Percentiles rank a stretch among this genome's conserved stretches.
Conservation (phyloP, 1,140 invertebrate genomes). For the Plodia interpunctella region DNA sequence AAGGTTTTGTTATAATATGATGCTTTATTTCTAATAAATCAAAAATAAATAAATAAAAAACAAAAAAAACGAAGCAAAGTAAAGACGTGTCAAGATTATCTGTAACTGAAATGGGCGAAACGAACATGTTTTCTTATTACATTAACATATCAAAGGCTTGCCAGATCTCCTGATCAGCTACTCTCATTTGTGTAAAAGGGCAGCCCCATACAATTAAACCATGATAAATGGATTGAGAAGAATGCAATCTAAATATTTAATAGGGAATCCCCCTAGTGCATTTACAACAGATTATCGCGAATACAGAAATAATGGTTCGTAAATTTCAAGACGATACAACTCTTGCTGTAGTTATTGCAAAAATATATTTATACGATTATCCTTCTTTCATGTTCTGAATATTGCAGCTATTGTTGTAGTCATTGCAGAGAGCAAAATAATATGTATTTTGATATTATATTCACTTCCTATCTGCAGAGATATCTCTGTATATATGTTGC, state of each 20-base stretch:
- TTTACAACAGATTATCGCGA: neutral
- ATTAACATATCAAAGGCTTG: slow-evolving; percentile 72
- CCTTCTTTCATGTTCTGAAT: too few relatives aligned
- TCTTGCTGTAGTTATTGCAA: too few relatives aligned
- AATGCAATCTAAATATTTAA: slow-evolving; percentile 77
- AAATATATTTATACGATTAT: too few relatives aligned
- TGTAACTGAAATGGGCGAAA: neutral
- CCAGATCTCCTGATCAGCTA: slow-evolving; percentile 43
- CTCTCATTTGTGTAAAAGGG: slow-evolving; percentile 44
- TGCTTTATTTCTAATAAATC: too few relatives aligned
- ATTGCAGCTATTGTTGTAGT: too few relatives aligned
- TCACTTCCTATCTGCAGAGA: too few relatives aligned
- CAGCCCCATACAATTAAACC: slow-evolving; percentile 66
- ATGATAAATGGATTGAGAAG: slow-evolving; percentile 74
- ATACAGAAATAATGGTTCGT: neutral
- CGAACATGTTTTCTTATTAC: slow-evolving; percentile 50
- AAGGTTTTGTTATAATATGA: too few relatives aligned
- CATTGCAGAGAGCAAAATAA: too few relatives aligned
- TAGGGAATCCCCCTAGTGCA: slow-evolving; percentile 60
- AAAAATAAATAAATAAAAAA: too few relatives aligned
- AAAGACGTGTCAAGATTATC: neutral
- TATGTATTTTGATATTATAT: too few relatives aligned
- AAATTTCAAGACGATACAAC: too few relatives aligned
- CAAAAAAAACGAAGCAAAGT: neutral
- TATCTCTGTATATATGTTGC: too few relatives aligned